Conservation (phyloP, 2,888 invertebrate genomes). For the Priocnemis perturbator region DNA sequence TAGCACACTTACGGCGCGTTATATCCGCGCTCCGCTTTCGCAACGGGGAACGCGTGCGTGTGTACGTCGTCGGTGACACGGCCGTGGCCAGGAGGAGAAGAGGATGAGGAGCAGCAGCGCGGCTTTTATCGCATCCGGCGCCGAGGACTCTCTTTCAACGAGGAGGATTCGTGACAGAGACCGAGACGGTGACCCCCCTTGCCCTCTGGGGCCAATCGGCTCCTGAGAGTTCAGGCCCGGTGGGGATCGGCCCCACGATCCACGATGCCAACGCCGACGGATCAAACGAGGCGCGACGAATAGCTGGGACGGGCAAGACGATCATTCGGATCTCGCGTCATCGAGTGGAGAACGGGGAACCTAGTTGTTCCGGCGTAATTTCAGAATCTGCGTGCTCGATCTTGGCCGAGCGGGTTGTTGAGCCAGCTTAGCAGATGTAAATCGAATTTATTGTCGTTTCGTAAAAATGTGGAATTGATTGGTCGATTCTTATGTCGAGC, state of each 20-base stretch:
- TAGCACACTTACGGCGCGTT: constrained; percentile 34
- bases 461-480: too few species aligned
- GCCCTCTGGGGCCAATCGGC: constrained; percentile 45
- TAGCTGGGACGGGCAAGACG: too few species aligned
- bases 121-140: constrained; percentile 59
- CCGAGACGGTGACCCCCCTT: constrained; percentile 19
- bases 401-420: too few species aligned
- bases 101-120: constrained; percentile 29
- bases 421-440: too few species aligned
- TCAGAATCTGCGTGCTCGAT: too few species aligned
- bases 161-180: constrained; percentile 23
- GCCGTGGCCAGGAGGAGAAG: background rate
- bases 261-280: constrained; percentile 27
- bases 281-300: constrained; percentile 7
- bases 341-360: too few species aligned
- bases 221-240: constrained; percentile 31
- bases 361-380: too few species aligned
- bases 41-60: constrained; percentile 20
- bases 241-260: constrained; percentile 22
- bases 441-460: too few species aligned
- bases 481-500: too few species aligned
- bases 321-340: too few species aligned
- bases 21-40: constrained; percentile 30
- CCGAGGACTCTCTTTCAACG: constrained; percentile 46
- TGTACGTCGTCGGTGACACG: background rate